phyloP scores from a whole-genome alignment of 2,113 vertebrate species.

The Zeus faber region DNA sequence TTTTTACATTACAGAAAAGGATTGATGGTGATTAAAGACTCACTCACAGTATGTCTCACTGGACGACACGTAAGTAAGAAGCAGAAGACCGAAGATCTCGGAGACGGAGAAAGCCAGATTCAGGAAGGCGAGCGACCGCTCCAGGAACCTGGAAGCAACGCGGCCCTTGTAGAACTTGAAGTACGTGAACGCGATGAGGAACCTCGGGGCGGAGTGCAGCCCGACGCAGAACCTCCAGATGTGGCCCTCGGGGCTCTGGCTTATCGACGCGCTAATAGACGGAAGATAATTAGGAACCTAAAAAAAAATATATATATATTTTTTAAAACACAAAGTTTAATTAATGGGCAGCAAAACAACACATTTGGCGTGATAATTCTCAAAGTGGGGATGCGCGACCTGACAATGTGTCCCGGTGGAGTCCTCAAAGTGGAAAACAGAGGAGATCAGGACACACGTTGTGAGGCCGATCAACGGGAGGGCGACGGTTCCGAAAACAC shows the following conservation, averaged over 20 bases:
- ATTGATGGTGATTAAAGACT: background rate
- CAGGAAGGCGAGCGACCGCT: conserved; percentile 51
- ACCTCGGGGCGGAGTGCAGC: conserved; percentile 64
- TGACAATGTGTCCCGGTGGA: conserved; percentile 67
- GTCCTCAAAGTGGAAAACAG: conserved; percentile 62
- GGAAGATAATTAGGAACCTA: conserved; percentile 71
- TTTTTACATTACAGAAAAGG: background rate
- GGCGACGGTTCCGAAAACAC: conserved; percentile 47
- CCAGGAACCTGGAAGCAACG: conserved; percentile 49
- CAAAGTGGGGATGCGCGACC: conserved; percentile 23
- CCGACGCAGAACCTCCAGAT: conserved; percentile 70
- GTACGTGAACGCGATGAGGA: conserved; percentile 64
- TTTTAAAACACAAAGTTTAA: background rate
- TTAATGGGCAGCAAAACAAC: background rate
- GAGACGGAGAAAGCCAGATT: conserved; percentile 55
- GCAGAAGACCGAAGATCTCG: conserved; percentile 65
- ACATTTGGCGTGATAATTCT: background rate
- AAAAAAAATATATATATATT: too few species aligned
- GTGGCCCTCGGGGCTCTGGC: conserved; percentile 63
- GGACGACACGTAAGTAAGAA: conserved; percentile 70
- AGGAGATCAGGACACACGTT: conserved; percentile 62
- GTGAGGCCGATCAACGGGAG: conserved; percentile 63
- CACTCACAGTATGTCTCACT: conserved; percentile 66
- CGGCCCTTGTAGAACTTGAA: conserved; percentile 60
- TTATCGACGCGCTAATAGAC: conserved; percentile 69